Evolutionary conservation across 2,888 invertebrate genomes (phyloP).

Genomic region (Bhutanitis thaidina): DNA sequence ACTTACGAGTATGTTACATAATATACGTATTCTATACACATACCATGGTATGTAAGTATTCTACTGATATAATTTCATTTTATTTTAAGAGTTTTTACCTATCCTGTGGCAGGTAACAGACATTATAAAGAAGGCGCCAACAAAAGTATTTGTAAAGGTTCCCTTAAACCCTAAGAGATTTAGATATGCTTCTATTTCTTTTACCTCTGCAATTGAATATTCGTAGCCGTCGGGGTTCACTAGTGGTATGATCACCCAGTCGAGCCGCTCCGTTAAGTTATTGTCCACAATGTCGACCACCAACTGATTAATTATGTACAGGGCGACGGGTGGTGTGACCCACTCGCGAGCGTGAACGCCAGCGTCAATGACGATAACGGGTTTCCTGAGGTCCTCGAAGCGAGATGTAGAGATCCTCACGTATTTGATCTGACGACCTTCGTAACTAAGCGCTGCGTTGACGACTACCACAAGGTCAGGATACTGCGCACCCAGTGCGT

Average conservation of each 20-base stretch:
- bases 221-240: conserved; percentile 89
- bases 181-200: no score
- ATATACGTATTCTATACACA: no score
- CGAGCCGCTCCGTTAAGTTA: conserved; percentile 75
- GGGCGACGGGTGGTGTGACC: conserved; percentile 84
- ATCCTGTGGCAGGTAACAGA: no score
- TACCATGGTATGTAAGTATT: no score
- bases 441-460: conserved; percentile 78
- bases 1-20: no score
- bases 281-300: conserved; percentile 75
- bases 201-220: conserved; percentile 76
- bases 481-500: conserved; percentile 57
- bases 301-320: conserved; percentile 84
- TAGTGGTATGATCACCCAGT: conserved; percentile 84
- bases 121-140: no score
- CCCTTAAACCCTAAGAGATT: no score
- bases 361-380: conserved; percentile 81
- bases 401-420: conserved; percentile 80
- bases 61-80: no score
- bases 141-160: no score
- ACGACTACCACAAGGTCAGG: conserved; percentile 73
- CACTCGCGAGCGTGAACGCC: conserved; percentile 86
- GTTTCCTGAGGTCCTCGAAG: conserved; percentile 66
- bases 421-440: conserved; percentile 80
- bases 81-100: no score